These are phyloP conservation scores for Geophilus truncorum DNA, from an alignment of 2,888 invertebrate genomes.

Conservation along the genomic window DNA sequence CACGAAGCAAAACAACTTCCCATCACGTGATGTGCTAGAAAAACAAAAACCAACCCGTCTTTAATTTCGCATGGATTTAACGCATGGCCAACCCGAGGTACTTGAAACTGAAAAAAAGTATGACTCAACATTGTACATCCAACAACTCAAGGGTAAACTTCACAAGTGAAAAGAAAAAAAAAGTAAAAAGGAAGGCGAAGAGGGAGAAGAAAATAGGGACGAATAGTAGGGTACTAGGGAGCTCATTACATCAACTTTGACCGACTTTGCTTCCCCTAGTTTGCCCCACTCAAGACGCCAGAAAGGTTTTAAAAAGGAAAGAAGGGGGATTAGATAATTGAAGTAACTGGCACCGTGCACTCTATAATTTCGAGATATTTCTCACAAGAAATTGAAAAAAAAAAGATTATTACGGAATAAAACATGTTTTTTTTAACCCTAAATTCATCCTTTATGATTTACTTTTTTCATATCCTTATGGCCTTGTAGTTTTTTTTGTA, in stretches of 20 bases:
- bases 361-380: background rate
- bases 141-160: background rate
- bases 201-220: background rate
- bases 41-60: background rate
- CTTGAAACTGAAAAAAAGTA: too few species aligned
- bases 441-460: background rate
- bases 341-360: background rate
- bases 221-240: too few species aligned
- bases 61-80: slow-evolving; percentile 18
- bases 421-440: background rate
- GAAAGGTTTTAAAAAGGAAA: slow-evolving; percentile 13
- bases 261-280: background rate
- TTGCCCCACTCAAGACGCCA: background rate
- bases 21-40: background rate
- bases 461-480: background rate
- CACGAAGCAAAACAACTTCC: too few species aligned
- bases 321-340: slow-evolving; percentile 11
- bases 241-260: slow-evolving; percentile 6
- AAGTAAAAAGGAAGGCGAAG: background rate
- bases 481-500: background rate
- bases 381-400: slow-evolving; percentile 3
- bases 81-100: background rate
- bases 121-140: background rate
- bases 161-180: background rate
- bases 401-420: background rate